Evolutionary conservation across 2,888 invertebrate genomes (phyloP), one percentile per base, ranked within the genome.

Genomic region (Agriopis aurantiaria): DNA sequence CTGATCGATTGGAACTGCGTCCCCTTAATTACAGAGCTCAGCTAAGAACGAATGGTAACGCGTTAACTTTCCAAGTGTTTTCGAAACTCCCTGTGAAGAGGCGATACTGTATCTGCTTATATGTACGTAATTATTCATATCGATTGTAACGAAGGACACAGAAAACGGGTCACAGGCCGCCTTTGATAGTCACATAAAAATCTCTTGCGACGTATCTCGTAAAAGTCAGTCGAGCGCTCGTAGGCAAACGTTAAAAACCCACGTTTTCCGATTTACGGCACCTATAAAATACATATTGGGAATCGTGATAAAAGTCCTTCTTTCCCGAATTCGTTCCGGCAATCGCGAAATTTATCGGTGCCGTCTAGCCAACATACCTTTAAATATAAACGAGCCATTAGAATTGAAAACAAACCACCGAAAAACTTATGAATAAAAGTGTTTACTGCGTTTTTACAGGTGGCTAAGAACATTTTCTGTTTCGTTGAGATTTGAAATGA

Each of bases 221-320:
- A 92, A 93, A 93, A 91, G 85, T 88, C 88, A 87, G 84, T 83
- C 83, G 82, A 90, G 85, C 85, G 86, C 86, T 91, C 88, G 90
- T 87, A 88, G 89, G 90, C 89, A 89, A 91, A 92, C 91, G 91
- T 91, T 92, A 91, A 91, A 92, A 92, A 92, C 89, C 92, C 91
- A 86, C 90, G 90, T 87, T 88, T 85, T 82, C 86, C 90, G 90
- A 92, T 94, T 94, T 93, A 93, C 89, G 88, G 85, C 87, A 80
- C 84, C 91, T 90, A 93, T 93, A 93, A 93, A 93, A 92, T 94
- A 92, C 91, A 93, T 92, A 93, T 93, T 92, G 92, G 90, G 88
- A 92, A 90, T 88, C 88, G 86, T 87, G 92, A 93, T 93, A 93
- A 91, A 92, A 91, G 89, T 89, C 86, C 84, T 86, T 84, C 84